Percentiles rank a stretch among this genome's conserved stretches.
Conservation (phyloP, 2,888 invertebrate genomes). For the Dastarcus helophoroides region DNA sequence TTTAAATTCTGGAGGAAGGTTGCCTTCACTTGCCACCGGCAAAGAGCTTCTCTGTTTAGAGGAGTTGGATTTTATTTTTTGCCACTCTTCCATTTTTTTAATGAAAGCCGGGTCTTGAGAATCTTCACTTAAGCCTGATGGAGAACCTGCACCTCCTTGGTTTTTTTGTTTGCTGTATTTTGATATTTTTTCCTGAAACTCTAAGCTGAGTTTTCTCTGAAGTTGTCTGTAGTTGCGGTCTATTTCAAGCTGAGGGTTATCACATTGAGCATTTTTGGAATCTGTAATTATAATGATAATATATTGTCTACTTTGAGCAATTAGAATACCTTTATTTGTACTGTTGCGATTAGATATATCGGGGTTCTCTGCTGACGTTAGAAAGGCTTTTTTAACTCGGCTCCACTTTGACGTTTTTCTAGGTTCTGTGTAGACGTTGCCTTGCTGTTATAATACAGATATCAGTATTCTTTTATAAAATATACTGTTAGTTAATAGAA, state of each 20-base stretch:
- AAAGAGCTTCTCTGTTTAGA: constrained; percentile 15
- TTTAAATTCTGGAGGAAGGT: constrained; percentile 66
- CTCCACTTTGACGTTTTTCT: constrained; percentile 59
- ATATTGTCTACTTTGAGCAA: not conserved
- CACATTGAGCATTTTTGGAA: constrained; percentile 2
- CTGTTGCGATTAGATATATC: constrained; percentile 7
- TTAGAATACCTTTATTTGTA: too few species aligned
- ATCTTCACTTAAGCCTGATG: constrained; percentile 22
- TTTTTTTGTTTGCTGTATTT: constrained; percentile 29
- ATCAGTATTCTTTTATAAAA: too few species aligned
- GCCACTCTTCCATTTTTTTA: constrained; percentile 43
- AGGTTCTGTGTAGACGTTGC: too few species aligned
- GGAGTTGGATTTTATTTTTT: constrained; percentile 35
- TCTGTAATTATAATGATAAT: not conserved
- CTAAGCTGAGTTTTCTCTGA: constrained; percentile 60
- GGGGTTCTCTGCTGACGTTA: constrained; percentile 30
- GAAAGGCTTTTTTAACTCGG: constrained; percentile 60
- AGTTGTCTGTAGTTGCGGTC: constrained; percentile 59
- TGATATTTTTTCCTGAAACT: constrained; percentile 60
- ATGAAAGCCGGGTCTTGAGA: constrained; percentile 33
- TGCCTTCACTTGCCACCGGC: constrained; percentile 47
- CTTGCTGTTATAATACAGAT: too few species aligned
- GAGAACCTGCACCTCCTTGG: constrained; percentile 1
- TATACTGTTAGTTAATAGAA: too few species aligned
- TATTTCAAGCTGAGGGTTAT: constrained; percentile 45